Percentiles rank a stretch among this genome's conserved stretches.
phyloP scores from a whole-genome alignment of 2,888 invertebrate species.

The Tetheella fluctuosa region DNA sequence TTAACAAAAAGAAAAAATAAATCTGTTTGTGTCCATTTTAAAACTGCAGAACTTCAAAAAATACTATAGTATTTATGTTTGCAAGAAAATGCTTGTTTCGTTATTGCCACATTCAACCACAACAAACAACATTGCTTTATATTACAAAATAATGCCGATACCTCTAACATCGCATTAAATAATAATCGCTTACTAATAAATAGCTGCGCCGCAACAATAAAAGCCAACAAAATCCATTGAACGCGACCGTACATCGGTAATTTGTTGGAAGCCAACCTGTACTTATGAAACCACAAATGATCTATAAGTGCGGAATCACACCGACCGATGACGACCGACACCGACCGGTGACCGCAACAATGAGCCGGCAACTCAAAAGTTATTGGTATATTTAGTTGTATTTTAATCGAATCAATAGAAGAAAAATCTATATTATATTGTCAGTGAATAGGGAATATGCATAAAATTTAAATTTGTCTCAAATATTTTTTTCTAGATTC shows the following conservation, averaged over 20 bases:
- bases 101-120: too few relatives aligned
- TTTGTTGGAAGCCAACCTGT: background rate
- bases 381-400: background rate
- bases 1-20: too few relatives aligned
- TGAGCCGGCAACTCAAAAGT: background rate
- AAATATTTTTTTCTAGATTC: too few relatives aligned
- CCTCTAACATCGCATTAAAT: background rate
- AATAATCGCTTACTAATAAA: background rate
- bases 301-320: conserved; percentile 1
- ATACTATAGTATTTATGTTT: too few relatives aligned
- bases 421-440: too few relatives aligned
- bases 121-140: too few relatives aligned
- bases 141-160: background rate
- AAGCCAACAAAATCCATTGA: background rate
- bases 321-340: background rate
- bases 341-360: background rate
- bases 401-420: too few relatives aligned
- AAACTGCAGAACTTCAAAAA: too few relatives aligned
- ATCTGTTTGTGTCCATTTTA: too few relatives aligned
- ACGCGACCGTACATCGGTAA: background rate
- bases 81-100: too few relatives aligned
- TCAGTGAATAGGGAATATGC: too few relatives aligned
- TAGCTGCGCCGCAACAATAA: background rate
- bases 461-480: too few relatives aligned
- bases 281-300: conserved; percentile 3